Evolutionary conservation across 2,888 invertebrate species (phyloP).

Genomic region (Tipula unca): DNA sequence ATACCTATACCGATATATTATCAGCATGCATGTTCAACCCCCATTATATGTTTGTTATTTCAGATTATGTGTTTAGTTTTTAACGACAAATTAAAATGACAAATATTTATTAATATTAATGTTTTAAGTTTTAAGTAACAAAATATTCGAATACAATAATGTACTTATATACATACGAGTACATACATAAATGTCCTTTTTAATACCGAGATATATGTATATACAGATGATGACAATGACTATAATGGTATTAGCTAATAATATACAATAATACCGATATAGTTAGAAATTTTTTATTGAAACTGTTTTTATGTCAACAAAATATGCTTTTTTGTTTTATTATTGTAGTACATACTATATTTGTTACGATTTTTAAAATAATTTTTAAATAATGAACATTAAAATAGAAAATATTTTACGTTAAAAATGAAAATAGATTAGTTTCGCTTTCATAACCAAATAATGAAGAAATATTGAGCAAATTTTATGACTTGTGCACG

Average conservation of each 20-base stretch:
- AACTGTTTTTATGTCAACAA: background rate
- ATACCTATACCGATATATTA: background rate
- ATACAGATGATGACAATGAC: background rate
- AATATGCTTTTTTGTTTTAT: background rate
- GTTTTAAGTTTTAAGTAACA: background rate
- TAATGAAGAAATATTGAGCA: background rate
- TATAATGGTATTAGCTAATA: background rate
- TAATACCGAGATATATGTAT: background rate
- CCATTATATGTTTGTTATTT: background rate
- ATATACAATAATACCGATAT: background rate
- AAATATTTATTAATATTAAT: conserved; percentile 14
- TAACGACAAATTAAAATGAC: conserved; percentile 14
- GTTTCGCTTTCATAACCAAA: background rate
- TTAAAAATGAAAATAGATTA: background rate
- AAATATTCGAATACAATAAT: background rate
- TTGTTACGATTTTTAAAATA: background rate
- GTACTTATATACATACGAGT: background rate
- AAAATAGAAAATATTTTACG: background rate
- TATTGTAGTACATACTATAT: too few species aligned
- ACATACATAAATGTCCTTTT: background rate
- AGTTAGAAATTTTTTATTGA: background rate
- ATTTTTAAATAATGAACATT: background rate
- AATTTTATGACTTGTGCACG: background rate
- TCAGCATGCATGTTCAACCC: background rate
- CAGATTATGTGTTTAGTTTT: background rate